Base-by-base conservation (phyloP, 1,140 invertebrate genomes). In the Nebria ingens region DNA sequence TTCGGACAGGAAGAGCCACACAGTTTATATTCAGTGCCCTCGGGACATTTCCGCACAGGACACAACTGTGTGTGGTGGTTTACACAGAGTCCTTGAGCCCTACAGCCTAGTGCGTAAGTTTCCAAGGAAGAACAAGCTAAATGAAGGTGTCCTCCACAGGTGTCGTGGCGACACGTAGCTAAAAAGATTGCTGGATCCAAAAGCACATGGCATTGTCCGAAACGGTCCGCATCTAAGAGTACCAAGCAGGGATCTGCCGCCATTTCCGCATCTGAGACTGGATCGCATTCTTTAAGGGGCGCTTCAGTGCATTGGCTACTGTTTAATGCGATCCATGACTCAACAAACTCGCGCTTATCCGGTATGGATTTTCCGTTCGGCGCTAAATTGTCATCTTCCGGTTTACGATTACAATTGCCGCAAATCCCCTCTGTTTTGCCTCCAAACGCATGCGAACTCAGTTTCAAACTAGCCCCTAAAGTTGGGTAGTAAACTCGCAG, bases 391-490 rank as follows among this genome's bases (percentile, higher is more conserved):
- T 88, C 84, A 62, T 85, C 79, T 0, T 77, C 70, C 11, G 74
- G 66, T 63, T 86, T 76, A 11, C 76, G 75, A 59, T 89, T 86
- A 65, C 89, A 91, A 59, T 83, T 78, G 52, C 88, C 88, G 66
- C 89, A 91, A 0, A 91, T 68, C 34, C 89, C 89, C 69, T 89
- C 84, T 22, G 84, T 81, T 52, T 79, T 79, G 55, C 81, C 81
- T 12, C 76, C 78, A 67, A 89, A 91, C 19, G 83, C 72, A 49
- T 81, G 79, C 0, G 87, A 89, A 0, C 89, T 87, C 2, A 80
- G 73, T 54, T 74, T 77, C 1, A 90, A 69, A 0, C 62, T 66
- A 6, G 67, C 65, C 9, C 65, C 69, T 17, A 71, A 53, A 11
- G 65, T 63, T 21, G 67, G 66, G 56, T 62, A 69, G 51, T 65